Percentiles rank a stretch among this genome's conserved stretches.
Evolutionary conservation across 1,140 invertebrate genomes (phyloP).

Genomic region (Macrostomum lignano): DNA sequence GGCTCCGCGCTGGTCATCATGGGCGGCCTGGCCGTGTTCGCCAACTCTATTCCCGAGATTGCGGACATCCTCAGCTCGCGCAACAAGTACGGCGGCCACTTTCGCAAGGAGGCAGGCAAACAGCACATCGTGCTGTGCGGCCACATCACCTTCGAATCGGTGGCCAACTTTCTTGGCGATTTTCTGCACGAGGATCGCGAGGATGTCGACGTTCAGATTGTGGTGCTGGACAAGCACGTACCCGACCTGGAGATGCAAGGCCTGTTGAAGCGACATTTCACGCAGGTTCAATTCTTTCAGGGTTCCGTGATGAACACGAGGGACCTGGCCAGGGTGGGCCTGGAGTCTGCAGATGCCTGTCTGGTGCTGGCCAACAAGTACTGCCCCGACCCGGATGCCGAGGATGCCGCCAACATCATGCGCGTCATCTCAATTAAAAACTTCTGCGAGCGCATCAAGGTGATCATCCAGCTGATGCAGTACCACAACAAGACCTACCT

Average conservation of each 20-base stretch:
- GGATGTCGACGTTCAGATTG: constrained; percentile 7
- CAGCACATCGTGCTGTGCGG: constrained; percentile 9
- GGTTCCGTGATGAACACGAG: constrained; percentile 98
- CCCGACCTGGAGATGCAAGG: constrained; percentile 3
- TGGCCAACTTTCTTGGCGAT: constrained; percentile 7
- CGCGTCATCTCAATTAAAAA: constrained; percentile 97
- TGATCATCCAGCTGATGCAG: constrained; percentile 95
- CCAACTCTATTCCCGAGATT: constrained; percentile 8
- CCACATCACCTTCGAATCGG: constrained; percentile 5
- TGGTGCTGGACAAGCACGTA: constrained; percentile 6
- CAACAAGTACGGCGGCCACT: constrained; percentile 7
- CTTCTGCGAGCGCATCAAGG: constrained; percentile 84
- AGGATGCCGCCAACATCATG: constrained; percentile 95
- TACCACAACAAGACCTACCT: constrained; percentile 99
- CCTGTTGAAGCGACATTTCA: constrained; percentile 9
- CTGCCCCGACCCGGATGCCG: constrained; percentile 88
- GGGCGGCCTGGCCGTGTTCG: constrained; percentile 63
- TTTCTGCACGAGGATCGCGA: constrained; percentile 8
- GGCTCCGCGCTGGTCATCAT: constrained; percentile 96
- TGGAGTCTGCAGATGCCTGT: constrained; percentile 92
- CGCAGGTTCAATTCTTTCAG: constrained; percentile 46
- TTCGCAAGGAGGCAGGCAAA: constrained; percentile 3
- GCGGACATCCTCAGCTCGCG: background rate
- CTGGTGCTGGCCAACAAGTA: constrained; percentile 92
- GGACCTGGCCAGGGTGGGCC: constrained; percentile 92